Evolutionary conservation across 2,113 vertebrate species (phyloP).

Genomic region (Pelecanoides urinatrix): DNA sequence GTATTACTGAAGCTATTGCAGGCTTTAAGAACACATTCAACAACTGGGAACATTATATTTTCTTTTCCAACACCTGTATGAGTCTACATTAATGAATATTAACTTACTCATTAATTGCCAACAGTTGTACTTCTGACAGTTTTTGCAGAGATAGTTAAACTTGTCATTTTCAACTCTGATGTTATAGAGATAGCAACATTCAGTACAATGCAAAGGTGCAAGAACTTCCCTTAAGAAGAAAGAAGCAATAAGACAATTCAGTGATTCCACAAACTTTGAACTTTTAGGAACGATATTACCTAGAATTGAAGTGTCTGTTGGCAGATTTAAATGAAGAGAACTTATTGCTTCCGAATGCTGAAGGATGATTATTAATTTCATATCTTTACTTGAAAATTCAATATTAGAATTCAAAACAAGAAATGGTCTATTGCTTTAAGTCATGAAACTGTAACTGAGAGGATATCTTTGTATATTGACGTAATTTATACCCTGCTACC

Average conservation of each 20-base stretch:
- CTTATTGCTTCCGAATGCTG: background rate
- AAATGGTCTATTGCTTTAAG: conserved; percentile 41
- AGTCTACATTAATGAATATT: background rate
- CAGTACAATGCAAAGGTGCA: background rate
- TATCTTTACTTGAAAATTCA: conserved; percentile 7
- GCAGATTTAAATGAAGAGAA: background rate
- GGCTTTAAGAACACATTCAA: background rate
- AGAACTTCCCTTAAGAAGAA: background rate
- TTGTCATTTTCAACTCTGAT: background rate
- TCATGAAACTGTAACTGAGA: conserved; percentile 41
- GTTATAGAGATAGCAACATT: background rate
- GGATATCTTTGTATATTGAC: conserved; percentile 38
- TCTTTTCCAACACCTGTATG: background rate
- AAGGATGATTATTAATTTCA: background rate
- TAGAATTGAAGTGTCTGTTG: background rate
- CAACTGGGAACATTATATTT: background rate
- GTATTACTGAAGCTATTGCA: background rate
- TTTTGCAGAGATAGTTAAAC: background rate
- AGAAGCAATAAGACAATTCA: background rate
- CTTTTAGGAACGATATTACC: background rate
- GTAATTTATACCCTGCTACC: conserved; percentile 28
- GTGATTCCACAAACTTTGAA: background rate
- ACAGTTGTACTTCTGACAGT: background rate
- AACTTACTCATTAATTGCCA: background rate
- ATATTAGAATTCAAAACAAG: conserved; percentile 24